Evolutionary conservation across 2,113 vertebrate species (phyloP).

Genomic region (Herpetotheres cachinnans): DNA sequence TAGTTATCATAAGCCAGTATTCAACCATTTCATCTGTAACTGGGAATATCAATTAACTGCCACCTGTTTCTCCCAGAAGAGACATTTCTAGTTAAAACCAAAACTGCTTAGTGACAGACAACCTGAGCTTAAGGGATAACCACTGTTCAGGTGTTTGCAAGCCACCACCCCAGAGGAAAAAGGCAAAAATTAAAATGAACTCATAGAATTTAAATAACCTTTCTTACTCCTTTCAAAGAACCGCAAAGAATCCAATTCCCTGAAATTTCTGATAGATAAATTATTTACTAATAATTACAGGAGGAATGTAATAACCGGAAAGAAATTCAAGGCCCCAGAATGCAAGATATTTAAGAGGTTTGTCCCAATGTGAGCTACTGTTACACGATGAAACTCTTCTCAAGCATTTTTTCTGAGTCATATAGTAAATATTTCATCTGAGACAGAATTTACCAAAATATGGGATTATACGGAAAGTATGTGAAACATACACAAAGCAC

Average conservation of each 20-base stretch:
- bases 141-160: not conserved
- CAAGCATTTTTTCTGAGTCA: not conserved
- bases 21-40: not conserved
- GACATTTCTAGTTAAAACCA: not conserved
- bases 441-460: constrained; percentile 37
- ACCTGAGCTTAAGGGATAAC: not conserved
- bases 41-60: not conserved
- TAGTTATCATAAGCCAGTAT: not conserved
- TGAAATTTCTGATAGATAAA: not conserved
- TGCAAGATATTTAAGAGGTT: not conserved
- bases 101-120: not conserved
- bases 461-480: constrained; percentile 19
- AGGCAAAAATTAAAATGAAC: not conserved
- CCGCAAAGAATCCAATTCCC: not conserved
- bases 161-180: not conserved
- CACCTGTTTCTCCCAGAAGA: not conserved
- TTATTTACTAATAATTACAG: not conserved
- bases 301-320: not conserved
- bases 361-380: not conserved
- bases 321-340: not conserved
- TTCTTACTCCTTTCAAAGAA: not conserved
- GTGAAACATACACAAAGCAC: constrained; percentile 16
- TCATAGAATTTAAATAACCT: not conserved
- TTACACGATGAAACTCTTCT: not conserved
- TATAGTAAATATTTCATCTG: not conserved